phyloP scores from a whole-genome alignment of 2,888 invertebrate genomes.

The Criorhina ranunculi region DNA sequence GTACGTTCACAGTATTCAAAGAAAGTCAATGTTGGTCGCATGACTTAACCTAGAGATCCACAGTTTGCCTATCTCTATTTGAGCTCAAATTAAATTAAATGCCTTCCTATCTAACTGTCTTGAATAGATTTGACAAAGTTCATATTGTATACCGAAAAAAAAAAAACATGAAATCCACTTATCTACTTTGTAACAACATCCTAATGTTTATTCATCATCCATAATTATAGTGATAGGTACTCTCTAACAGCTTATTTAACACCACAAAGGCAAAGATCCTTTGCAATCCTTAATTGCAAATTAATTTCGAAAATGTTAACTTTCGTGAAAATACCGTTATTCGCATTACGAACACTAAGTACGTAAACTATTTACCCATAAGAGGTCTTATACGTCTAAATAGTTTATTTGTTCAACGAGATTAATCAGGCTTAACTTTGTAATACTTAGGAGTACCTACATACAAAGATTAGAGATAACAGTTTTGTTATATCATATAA shows the following conservation, averaged over 20 bases:
- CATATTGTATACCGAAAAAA: no score
- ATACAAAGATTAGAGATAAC: background rate
- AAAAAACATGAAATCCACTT: no score
- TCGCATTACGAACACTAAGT: background rate
- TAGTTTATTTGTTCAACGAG: background rate
- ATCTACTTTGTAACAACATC: no score
- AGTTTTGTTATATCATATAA: background rate
- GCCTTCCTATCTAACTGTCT: background rate
- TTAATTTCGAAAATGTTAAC: background rate
- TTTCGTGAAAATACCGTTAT: background rate
- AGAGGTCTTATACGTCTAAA: background rate
- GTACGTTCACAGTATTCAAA: no score
- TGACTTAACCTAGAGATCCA: no score
- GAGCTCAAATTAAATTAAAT: no score
- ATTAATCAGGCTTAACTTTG: slow-evolving; percentile 4
- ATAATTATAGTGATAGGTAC: no score
- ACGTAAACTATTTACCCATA: background rate
- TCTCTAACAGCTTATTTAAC: no score
- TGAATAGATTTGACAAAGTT: background rate
- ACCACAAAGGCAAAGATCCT: background rate
- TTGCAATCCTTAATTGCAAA: background rate
- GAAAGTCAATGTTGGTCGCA: no score
- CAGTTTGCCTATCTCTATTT: no score
- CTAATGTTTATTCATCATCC: no score
- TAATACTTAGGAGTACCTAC: background rate